phyloP scores from a whole-genome alignment of 2,797 vertebrate genomes.

The Sebastolobus alascanus region DNA sequence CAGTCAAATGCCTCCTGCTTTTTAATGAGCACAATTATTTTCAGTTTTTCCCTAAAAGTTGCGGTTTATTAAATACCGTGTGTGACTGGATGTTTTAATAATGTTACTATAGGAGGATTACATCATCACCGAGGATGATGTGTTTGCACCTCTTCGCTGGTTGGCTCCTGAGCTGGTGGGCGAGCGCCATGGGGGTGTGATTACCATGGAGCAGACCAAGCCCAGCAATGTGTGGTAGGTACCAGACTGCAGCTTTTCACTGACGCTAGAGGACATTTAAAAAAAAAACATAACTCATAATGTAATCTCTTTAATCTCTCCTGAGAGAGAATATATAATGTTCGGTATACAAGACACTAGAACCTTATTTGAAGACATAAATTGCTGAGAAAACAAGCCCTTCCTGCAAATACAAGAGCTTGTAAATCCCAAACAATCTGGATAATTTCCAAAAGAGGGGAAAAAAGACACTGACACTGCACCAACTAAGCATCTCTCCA shows the following conservation, averaged over 20 bases:
- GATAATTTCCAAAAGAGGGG: slow-evolving; percentile 23
- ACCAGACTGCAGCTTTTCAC: slow-evolving; percentile 20
- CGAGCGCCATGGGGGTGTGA: slow-evolving; percentile 93
- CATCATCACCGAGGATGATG: slow-evolving; percentile 94
- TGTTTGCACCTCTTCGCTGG: slow-evolving; percentile 93
- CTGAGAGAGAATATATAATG: no score
- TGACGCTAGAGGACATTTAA: slow-evolving; percentile 13
- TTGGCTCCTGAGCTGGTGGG: slow-evolving; percentile 95
- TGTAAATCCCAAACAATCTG: slow-evolving; percentile 26
- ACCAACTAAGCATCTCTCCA: slow-evolving; percentile 35
- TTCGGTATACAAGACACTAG: background rate
- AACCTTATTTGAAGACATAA: background rate
- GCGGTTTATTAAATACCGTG: background rate
- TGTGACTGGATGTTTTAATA: slow-evolving; percentile 13
- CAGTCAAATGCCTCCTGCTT: background rate
- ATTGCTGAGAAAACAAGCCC: slow-evolving; percentile 8
- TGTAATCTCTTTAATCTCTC: no score
- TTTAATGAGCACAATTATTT: background rate
- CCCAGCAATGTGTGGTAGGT: slow-evolving; percentile 97
- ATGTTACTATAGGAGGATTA: slow-evolving; percentile 92
- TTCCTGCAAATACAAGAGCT: slow-evolving; percentile 13
- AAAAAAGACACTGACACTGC: slow-evolving; percentile 21
- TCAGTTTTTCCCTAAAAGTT: background rate
- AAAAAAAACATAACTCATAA: background rate
- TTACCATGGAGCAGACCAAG: slow-evolving; percentile 94